Evolutionary conservation across 2,888 invertebrate genomes (phyloP).

Genomic region (Nipponacmea schrenckii): DNA sequence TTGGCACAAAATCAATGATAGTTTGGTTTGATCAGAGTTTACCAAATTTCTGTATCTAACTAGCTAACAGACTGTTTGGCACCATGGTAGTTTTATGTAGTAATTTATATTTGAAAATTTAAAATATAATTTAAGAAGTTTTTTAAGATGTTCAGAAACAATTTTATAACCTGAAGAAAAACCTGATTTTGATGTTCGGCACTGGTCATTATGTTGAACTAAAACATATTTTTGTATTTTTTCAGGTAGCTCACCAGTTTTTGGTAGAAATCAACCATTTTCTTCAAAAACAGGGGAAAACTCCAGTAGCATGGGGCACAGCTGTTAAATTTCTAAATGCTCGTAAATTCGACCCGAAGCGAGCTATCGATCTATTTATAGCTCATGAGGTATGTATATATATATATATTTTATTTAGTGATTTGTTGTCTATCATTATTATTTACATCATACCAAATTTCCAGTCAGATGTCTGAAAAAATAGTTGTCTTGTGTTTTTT

Average conservation of each 20-base stretch:
- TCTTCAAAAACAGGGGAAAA: conserved; percentile 69
- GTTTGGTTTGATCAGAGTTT: no score
- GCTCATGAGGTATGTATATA: conserved; percentile 79
- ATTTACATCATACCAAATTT: background rate
- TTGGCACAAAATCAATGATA: no score
- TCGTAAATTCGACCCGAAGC: conserved; percentile 90
- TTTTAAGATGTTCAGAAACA: no score
- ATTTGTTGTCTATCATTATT: no score
- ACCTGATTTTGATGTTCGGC: no score
- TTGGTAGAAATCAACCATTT: conserved; percentile 79
- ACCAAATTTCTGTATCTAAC: no score
- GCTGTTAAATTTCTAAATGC: conserved; percentile 82
- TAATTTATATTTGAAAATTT: no score
- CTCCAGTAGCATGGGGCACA: conserved; percentile 82
- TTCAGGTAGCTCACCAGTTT: conserved; percentile 84
- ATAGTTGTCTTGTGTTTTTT: background rate
- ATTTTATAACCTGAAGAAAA: no score
- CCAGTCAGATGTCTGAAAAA: background rate
- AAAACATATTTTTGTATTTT: conserved; percentile 13
- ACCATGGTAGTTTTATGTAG: no score
- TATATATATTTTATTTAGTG: background rate
- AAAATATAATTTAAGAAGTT: no score
- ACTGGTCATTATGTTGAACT: no score
- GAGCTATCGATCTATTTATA: conserved; percentile 90
- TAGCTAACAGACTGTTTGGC: no score